Evolutionary conservation across 2,888 invertebrate species (phyloP).

Genomic region (Troilus luridus): DNA sequence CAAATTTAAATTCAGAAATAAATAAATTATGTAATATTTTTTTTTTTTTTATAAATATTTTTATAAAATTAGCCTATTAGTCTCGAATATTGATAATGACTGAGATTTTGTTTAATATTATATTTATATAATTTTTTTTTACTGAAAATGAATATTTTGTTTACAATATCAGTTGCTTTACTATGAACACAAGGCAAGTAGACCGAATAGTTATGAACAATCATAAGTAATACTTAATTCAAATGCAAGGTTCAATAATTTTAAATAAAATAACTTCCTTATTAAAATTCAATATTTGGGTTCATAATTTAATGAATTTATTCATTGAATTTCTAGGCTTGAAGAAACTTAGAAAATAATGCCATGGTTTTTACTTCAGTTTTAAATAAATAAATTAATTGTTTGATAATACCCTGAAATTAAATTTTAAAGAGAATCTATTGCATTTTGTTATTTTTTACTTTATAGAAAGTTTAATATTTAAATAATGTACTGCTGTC

Average conservation of each 20-base stretch:
- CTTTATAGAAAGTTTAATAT: neutral
- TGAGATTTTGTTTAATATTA: neutral
- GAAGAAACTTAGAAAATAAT: neutral
- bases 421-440: neutral
- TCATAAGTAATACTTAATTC: neutral
- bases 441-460: neutral
- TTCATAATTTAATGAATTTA: too few relatives aligned
- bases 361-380: neutral
- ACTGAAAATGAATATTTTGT: neutral
- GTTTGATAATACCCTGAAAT: neutral
- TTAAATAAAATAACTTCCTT: neutral
- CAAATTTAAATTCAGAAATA: neutral
- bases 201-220: neutral
- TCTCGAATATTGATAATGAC: neutral
- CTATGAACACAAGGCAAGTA: neutral
- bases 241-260: neutral
- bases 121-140: too few relatives aligned
- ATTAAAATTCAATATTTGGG: too few relatives aligned
- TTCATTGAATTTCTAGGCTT: neutral
- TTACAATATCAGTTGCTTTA: neutral
- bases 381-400: neutral
- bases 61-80: neutral
- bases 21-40: neutral
- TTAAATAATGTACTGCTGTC: neutral
- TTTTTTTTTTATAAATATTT: neutral